Conservation (phyloP, 1,140 invertebrate genomes). For the Calosoma granatense region DNA sequence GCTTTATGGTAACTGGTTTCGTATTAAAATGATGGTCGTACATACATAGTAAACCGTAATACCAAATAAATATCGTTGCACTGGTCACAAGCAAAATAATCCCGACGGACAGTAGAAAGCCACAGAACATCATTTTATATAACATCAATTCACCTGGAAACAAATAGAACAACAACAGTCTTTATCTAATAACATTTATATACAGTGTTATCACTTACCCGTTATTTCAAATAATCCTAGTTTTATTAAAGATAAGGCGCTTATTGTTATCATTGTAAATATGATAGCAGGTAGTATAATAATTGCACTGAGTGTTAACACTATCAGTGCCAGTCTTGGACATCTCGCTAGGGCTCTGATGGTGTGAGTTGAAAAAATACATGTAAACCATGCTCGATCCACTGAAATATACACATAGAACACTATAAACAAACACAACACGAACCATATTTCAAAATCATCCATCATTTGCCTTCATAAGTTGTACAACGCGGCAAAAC, state of each 20-base stretch:
- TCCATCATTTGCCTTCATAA: no score
- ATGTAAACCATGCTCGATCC: no score
- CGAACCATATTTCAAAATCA: no score
- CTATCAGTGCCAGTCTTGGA: background rate
- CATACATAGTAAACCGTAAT: background rate
- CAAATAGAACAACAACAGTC: background rate
- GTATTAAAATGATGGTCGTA: background rate
- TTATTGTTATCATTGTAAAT: background rate
- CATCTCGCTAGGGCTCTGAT: background rate
- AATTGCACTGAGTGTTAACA: background rate
- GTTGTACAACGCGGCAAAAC: no score
- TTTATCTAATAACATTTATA: background rate
- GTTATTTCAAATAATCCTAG: background rate
- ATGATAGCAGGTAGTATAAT: background rate
- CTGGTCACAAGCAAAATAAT: background rate
- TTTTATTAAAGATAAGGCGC: background rate
- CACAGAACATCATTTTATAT: background rate
- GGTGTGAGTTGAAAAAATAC: background rate
- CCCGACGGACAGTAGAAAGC: background rate
- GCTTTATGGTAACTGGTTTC: no score
- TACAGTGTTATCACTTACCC: background rate
- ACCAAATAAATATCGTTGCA: background rate
- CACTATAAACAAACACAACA: no score
- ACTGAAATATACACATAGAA: no score
- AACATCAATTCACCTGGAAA: background rate